Percentiles rank a stretch among this genome's conserved stretches.
phyloP scores from a whole-genome alignment of 2,113 vertebrate species.

The Danionella cerebrum region DNA sequence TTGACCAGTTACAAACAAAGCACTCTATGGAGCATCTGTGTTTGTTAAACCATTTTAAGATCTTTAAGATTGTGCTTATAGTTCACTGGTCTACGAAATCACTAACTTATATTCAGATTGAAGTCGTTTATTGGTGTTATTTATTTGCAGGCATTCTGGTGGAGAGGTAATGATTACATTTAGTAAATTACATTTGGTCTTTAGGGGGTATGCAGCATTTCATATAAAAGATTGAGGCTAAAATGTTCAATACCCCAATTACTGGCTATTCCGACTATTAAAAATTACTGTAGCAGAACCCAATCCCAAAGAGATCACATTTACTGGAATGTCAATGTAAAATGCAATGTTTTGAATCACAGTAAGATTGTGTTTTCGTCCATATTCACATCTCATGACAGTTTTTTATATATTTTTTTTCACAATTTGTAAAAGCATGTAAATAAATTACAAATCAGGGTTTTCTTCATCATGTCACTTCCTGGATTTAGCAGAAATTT shows the following conservation, averaged over 20 bases:
- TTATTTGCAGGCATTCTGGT: not conserved
- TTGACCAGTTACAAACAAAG: too few relatives aligned
- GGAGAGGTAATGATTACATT: not conserved
- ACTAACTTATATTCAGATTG: too few relatives aligned
- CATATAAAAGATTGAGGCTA: not conserved
- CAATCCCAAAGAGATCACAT: too few relatives aligned
- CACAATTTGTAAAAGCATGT: too few relatives aligned
- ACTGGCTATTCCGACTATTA: not conserved
- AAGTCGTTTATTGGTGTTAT: not conserved
- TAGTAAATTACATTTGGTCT: not conserved
- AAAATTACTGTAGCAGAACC: too few relatives aligned
- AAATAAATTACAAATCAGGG: not conserved
- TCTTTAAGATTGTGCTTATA: too few relatives aligned
- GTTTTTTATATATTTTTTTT: too few relatives aligned
- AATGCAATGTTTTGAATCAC: not conserved
- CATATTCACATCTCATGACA: too few relatives aligned
- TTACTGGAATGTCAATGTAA: not conserved
- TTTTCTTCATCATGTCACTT: not conserved
- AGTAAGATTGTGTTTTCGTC: too few relatives aligned
- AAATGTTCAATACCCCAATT: not conserved
- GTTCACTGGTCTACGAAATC: too few relatives aligned
- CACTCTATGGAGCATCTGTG: too few relatives aligned
- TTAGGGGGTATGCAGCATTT: not conserved
- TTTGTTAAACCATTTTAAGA: too few relatives aligned
- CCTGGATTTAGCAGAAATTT: conserved; percentile 1